These are phyloP conservation scores for Sparus aurata DNA, from an alignment of 2,797 vertebrate species.

Conservation along the genomic window DNA sequence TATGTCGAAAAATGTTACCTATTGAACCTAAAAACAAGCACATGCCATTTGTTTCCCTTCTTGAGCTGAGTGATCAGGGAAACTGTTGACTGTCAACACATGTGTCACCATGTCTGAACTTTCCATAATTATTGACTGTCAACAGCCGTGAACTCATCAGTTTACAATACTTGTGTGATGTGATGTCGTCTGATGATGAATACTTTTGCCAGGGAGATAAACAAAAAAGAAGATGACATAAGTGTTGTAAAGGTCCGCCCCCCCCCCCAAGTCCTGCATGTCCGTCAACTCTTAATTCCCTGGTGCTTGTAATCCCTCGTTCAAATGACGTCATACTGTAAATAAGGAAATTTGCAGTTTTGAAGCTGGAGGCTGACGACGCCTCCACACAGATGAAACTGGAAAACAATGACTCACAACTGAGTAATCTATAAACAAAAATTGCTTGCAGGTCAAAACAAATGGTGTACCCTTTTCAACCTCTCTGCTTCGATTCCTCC, in stretches of 20 bases:
- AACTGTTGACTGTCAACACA: slow-evolving; percentile 33
- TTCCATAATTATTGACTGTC: slow-evolving; percentile 35
- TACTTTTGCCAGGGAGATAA: not conserved
- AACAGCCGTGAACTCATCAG: slow-evolving; percentile 36
- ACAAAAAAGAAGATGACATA: not conserved
- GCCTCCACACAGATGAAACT: not conserved
- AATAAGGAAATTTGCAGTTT: not conserved
- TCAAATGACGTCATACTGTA: not conserved
- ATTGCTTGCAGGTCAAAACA: slow-evolving; percentile 23
- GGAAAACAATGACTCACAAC: slow-evolving; percentile 22
- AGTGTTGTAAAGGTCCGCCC: no score
- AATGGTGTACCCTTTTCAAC: slow-evolving; percentile 4
- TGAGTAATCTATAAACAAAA: not conserved
- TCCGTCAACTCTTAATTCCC: no score
- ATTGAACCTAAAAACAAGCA: not conserved
- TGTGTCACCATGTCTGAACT: slow-evolving; percentile 20
- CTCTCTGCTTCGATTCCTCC: slow-evolving; percentile 12
- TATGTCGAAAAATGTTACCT: not conserved
- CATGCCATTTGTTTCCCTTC: not conserved
- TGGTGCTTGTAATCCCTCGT: not conserved
- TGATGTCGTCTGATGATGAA: not conserved
- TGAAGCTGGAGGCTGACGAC: not conserved
- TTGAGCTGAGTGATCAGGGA: not conserved
- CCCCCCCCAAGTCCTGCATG: no score
- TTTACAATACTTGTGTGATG: not conserved